Evolutionary conservation across 2,113 vertebrate species (phyloP).

Genomic region (Oreochromis spilurus): DNA sequence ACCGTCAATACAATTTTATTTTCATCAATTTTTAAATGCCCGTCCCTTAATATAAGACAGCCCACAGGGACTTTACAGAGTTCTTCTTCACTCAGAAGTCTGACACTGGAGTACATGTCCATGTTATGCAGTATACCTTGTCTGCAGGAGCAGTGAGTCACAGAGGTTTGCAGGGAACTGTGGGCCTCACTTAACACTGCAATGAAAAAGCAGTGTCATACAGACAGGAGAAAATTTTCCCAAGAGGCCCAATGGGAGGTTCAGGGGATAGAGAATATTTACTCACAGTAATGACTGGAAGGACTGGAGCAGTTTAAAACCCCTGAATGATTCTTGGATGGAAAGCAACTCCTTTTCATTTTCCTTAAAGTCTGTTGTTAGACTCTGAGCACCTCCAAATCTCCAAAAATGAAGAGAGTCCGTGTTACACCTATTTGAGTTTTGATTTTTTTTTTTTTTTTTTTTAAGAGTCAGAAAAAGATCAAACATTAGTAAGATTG

Average conservation of each 20-base stretch:
- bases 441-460: neutral
- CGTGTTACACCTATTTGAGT: neutral
- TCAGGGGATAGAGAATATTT: neutral
- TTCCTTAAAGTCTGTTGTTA: neutral
- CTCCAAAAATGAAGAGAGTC: neutral
- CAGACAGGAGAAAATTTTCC: neutral
- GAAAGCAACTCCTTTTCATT: neutral
- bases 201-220: neutral
- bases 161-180: neutral
- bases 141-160: neutral
- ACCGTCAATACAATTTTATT: neutral
- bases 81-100: neutral
- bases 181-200: neutral
- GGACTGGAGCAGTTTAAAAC: neutral
- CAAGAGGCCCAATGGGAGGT: neutral
- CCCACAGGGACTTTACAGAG: neutral
- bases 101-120: neutral
- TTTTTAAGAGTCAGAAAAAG: neutral
- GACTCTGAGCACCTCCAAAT: neutral
- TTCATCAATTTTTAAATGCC: neutral
- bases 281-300: neutral
- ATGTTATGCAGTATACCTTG: neutral
- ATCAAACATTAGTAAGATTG: neutral
- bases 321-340: neutral
- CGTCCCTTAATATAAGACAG: neutral